Evolutionary conservation across 1,140 invertebrate species (phyloP).

Genomic region (Brachionus rotundiformis): DNA sequence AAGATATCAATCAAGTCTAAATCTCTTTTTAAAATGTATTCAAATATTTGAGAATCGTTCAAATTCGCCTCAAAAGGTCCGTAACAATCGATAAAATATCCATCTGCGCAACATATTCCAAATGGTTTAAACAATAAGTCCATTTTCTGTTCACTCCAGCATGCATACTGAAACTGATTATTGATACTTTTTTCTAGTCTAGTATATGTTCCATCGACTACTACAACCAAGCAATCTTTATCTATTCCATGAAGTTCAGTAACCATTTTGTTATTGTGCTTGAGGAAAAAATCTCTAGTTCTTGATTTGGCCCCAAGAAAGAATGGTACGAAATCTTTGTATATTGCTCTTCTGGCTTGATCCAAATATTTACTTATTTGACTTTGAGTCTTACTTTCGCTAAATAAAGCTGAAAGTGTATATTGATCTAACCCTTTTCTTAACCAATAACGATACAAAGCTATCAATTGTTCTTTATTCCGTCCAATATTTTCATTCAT

Average conservation of each 20-base stretch:
- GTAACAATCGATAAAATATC: neutral
- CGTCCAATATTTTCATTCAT: neutral
- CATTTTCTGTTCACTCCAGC: no score
- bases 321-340: neutral
- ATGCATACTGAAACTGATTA: no score
- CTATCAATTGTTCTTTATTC: neutral
- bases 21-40: neutral
- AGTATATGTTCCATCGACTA: no score
- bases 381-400: neutral
- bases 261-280: no score
- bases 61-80: neutral
- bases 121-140: neutral
- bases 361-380: neutral
- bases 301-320: no score
- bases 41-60: neutral
- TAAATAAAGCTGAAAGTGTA: neutral
- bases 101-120: neutral
- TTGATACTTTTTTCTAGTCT: no score
- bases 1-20: neutral
- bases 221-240: no score
- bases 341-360: no score
- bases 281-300: no score
- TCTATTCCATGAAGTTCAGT: no score
- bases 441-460: constrained; percentile 5
- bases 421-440: neutral